Percentiles rank a stretch among this genome's conserved stretches.
These are phyloP conservation scores for Gnathonemus longibarbis DNA, from an alignment of 2,113 vertebrate species.

Conservation along the genomic window DNA sequence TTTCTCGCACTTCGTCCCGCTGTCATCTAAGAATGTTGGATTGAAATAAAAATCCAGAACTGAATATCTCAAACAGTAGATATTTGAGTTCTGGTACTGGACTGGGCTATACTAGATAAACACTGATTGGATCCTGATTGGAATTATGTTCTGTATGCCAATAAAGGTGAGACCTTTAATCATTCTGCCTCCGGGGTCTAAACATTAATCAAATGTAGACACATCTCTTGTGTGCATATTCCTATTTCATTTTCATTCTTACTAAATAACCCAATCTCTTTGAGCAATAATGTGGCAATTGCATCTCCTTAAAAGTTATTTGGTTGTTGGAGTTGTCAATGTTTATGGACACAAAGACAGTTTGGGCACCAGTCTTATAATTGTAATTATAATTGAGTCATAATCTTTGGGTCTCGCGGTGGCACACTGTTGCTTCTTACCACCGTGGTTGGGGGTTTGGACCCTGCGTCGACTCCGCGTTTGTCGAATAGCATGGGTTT, in stretches of 20 bases:
- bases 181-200: neutral
- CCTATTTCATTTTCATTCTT: neutral
- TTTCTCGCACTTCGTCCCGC: neutral
- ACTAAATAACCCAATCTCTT: neutral
- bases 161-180: neutral
- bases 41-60: neutral
- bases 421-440: neutral
- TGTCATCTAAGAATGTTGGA: neutral
- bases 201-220: neutral
- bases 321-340: neutral
- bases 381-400: neutral
- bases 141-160: neutral
- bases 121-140: conserved; percentile 2
- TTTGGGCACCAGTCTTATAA: neutral
- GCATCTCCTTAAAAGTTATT: neutral
- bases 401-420: neutral
- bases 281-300: neutral
- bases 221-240: neutral
- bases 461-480: neutral
- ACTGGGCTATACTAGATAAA: neutral
- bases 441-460: neutral
- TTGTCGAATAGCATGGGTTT: neutral
- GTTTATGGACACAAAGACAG: neutral
- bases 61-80: neutral
- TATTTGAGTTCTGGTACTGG: neutral